Evolutionary conservation across 1,140 invertebrate genomes (phyloP).

Genomic region (Agrypnia vestita): DNA sequence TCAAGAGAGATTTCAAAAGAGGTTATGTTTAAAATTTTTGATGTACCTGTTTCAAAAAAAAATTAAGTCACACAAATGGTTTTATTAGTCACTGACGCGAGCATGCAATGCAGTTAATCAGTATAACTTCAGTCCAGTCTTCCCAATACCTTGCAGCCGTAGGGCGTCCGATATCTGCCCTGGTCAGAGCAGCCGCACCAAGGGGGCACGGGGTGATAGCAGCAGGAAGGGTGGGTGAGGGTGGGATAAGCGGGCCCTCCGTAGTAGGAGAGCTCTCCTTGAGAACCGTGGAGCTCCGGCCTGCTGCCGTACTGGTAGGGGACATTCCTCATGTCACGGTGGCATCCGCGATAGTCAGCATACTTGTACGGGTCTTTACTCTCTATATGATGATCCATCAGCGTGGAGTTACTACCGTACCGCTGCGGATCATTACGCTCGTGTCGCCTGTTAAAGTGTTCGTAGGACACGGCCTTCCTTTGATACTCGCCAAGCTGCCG

Average conservation of each 20-base stretch:
- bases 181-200: constrained; percentile 65
- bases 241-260: constrained; percentile 60
- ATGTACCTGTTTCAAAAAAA: too few species aligned
- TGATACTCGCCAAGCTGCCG: constrained; percentile 64
- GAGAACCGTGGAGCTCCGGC: constrained; percentile 59
- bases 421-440: constrained; percentile 67
- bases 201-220: constrained; percentile 62
- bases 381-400: constrained; percentile 61
- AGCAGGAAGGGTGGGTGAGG: constrained; percentile 59
- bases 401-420: constrained; percentile 67
- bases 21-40: too few species aligned
- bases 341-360: constrained; percentile 61
- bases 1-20: too few species aligned
- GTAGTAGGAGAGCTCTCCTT: constrained; percentile 60
- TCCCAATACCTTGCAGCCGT: constrained; percentile 59
- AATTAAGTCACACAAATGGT: neutral
- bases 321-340: constrained; percentile 57
- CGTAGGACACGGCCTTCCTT: constrained; percentile 71
- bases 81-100: constrained; percentile 36
- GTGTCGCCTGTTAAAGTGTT: constrained; percentile 70
- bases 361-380: constrained; percentile 55
- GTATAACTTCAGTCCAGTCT: constrained; percentile 14
- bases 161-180: constrained; percentile 64
- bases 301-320: constrained; percentile 54
- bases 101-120: constrained; percentile 41